phyloP scores from a whole-genome alignment of 2,113 vertebrate species.

The Clarias macrocephalus region DNA sequence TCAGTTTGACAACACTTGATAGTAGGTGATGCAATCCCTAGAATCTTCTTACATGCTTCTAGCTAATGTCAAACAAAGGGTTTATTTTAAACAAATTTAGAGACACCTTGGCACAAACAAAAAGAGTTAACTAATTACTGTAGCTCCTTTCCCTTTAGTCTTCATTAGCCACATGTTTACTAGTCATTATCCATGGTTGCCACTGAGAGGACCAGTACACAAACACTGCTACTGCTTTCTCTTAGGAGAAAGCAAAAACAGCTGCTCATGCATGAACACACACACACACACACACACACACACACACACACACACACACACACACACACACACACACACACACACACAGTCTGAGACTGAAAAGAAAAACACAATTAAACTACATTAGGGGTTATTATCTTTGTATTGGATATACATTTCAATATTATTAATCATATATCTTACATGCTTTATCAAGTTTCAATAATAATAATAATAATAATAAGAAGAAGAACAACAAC shows the following conservation, averaged over 20 bases:
- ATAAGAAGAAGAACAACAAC: background rate
- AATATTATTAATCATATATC: background rate
- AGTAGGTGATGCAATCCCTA: background rate
- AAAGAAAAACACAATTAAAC: background rate
- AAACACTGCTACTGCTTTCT: slow-evolving; percentile 1
- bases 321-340: no score
- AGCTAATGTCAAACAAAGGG: background rate
- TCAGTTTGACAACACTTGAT: background rate
- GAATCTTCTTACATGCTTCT: background rate
- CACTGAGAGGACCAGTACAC: background rate
- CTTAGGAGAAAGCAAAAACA: background rate
- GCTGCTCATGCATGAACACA: background rate
- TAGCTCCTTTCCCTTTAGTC: slow-evolving; percentile 1
- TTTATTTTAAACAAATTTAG: background rate
- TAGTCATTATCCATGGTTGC: slow-evolving; percentile 5
- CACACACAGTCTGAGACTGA: background rate
- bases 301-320: no score
- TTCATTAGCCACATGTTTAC: slow-evolving; percentile 42
- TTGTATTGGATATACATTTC: background rate
- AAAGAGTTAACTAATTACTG: slow-evolving; percentile 26
- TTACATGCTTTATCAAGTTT: background rate
- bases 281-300: no score
- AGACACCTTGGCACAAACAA: slow-evolving; percentile 1
- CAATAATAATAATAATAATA: background rate
- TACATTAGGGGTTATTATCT: background rate